Evolutionary conservation across 2,113 vertebrate species (phyloP).

Genomic region (Antechinus stuartii): DNA sequence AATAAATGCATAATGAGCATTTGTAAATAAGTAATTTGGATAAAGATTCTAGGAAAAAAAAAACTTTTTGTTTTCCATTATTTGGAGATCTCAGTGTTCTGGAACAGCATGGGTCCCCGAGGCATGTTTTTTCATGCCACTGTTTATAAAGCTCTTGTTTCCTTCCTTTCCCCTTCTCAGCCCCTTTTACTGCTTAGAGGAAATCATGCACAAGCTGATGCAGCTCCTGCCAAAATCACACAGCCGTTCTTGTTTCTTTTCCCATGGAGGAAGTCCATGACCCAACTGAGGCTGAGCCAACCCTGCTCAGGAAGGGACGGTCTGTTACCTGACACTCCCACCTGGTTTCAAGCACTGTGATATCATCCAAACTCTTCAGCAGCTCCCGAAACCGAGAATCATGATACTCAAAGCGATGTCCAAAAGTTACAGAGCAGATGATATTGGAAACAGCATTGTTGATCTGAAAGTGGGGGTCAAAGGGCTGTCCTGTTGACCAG

Average conservation of each 20-base stretch:
- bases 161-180: neutral
- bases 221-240: neutral
- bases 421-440: neutral
- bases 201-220: too few species aligned
- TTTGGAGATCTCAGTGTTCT: neutral
- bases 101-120: neutral
- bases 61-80: neutral
- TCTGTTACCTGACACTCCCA: neutral
- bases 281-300: neutral
- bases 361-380: neutral
- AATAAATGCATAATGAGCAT: neutral
- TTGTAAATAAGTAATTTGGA: neutral
- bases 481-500: neutral
- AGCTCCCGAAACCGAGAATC: neutral
- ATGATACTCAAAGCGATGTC: neutral
- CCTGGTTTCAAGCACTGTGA: accelerated
- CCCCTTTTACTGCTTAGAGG: neutral
- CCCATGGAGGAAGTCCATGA: neutral
- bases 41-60: neutral
- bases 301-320: neutral
- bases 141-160: neutral
- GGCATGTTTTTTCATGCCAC: neutral
- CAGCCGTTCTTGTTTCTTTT: neutral
- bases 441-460: neutral
- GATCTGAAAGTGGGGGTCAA: neutral